Evolutionary conservation across 2,113 vertebrate species (phyloP).

Genomic region (Centropus unirufus): DNA sequence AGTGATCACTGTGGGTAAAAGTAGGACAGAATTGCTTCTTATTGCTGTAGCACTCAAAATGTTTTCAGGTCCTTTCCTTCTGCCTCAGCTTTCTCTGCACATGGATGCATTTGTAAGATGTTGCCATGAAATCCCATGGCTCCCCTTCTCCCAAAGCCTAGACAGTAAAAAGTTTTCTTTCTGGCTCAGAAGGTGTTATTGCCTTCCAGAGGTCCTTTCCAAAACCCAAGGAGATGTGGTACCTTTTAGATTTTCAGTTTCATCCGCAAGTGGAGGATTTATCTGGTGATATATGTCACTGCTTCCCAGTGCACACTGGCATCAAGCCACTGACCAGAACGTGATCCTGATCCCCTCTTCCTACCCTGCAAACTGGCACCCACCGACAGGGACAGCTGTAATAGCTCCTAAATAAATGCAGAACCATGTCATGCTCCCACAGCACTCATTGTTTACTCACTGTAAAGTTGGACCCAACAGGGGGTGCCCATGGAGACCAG

Average conservation of each 20-base stretch:
- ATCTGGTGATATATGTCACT: neutral
- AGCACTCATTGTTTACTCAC: neutral
- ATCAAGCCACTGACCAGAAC: neutral
- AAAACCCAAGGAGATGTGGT: neutral
- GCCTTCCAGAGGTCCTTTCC: neutral
- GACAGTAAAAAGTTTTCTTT: neutral
- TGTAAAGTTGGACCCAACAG: neutral
- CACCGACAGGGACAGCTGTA: neutral
- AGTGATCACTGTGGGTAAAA: neutral
- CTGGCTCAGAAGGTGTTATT: neutral
- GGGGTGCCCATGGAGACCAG: neutral
- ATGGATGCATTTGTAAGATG: neutral
- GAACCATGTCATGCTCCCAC: neutral
- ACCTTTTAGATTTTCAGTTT: neutral
- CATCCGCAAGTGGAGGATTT: neutral
- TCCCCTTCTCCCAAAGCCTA: neutral
- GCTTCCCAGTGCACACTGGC: neutral
- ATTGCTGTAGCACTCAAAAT: neutral
- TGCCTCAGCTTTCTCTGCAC: neutral
- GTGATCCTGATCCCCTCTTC: neutral
- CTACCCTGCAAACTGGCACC: neutral
- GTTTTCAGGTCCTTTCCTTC: neutral
- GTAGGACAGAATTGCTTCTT: neutral
- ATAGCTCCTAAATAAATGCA: neutral
- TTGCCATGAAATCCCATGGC: neutral